Base-by-base conservation (phyloP, 2,797 vertebrate species). In the Spatula clypeata region DNA sequence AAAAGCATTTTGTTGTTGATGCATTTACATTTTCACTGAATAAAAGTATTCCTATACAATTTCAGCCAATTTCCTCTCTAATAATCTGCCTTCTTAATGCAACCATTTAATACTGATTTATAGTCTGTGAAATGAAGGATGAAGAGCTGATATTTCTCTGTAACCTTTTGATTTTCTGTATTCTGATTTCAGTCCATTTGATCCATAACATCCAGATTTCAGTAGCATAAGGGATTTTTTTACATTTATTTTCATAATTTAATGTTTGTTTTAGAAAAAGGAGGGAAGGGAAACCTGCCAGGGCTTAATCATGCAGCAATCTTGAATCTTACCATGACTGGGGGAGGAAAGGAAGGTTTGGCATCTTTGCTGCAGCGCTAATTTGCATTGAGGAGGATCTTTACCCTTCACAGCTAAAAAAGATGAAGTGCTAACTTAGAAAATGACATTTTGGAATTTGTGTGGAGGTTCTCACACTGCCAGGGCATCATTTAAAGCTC, bases 231-330 rank as follows among this genome's bases (percentile, higher is more conserved):
- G 95, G 90, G 82, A 79, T 87, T 94, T 95, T 95, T 90, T 91
- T 92, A 91, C 90, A 95, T 96, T 95, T 95, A 97, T 97, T 97
- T 95, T 96, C 93, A 94, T 97, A 95, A 97, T 97, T 91, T 88
- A 94, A 94, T 97, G 93, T 97, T 97, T 97, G 96, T 96, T 97
- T 96, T 95, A 96, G 93, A 79, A 95, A 94, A 91, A 88, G 82
- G 73, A 97, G 85, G 79, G 93, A 88, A 94, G 85, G 90, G 34
- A 97, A 94, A 94, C 90, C 96, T 97, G 94, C 95, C 93, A 96
- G 92, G 86, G 79, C 82, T 95, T 95, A 94, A 97, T 95, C 96
- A 94, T 93, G 96, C 82, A 1, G 88, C 79, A 95, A 72, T 94
- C 94, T 96, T 90, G 85, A 96, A 72, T 95, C 91, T 95, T 89